Base-by-base conservation (phyloP, 1,140 invertebrate species). In the Papilio aristodemus region DNA sequence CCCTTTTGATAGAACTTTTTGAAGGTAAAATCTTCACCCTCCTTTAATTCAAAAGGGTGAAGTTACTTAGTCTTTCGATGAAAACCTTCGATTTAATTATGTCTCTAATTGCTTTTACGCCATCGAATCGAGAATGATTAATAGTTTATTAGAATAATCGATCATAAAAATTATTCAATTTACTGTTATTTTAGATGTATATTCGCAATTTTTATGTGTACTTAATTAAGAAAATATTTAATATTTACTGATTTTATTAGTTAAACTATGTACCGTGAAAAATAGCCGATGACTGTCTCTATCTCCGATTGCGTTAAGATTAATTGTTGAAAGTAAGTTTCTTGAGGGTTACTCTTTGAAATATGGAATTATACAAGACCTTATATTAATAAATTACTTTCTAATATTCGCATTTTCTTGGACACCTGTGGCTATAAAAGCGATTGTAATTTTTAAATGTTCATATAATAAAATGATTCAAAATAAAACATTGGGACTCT, bases 1-100 rank as follows among this genome's bases (percentile, higher is more conserved):
- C 76, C 72, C 77, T 80, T 84, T 81, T 79, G 77, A 81, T 77
- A 71, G 71, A 73, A 76, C 63, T 74, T 77, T 73, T 72, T 75
- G 71, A 69, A 75, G 71, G 68, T 72, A 32, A 71, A 69, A 72
- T 74, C 70, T 66, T 72, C 46, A 54, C 69, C 70, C 66, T 68
- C 68, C 39, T 68, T 58, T 68, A 67, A 76, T 71, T 74, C 74
- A 79, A 79, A 81, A 72, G 75, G 73, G 72, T 75, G 70, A 58
- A 68, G 27, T 70, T 71, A 77, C 69, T 80, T 77, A 75, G 73
- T 78, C 74, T 77, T 76, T 71, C 54, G 69, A 68, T 66, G 63
- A 71, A 76, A 63, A 36, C 59, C 71, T 67, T 67, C 63, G 67
- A 69, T 74, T 71, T 60, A 69, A 71, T 71, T 66, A 66, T 66